phyloP scores from a whole-genome alignment of 2,888 invertebrate species.

The Prenolepis imparis region DNA sequence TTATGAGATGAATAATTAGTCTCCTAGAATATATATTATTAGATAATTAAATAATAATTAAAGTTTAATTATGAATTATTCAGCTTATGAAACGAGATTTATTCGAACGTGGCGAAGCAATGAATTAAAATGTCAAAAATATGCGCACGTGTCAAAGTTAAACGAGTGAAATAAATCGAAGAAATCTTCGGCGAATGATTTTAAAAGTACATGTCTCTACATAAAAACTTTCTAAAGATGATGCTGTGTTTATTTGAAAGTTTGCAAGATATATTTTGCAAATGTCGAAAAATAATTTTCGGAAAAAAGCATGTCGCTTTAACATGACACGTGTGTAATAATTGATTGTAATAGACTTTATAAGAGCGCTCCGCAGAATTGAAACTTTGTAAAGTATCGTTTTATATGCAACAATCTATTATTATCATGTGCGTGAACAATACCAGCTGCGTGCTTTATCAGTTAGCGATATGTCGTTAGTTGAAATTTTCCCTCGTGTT shows the following conservation, averaged over 20 bases:
- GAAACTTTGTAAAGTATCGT: background rate
- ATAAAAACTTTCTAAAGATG: background rate
- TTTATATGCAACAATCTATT: slow-evolving; percentile 7
- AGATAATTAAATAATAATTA: slow-evolving; percentile 38
- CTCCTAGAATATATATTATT: background rate
- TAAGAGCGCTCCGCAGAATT: background rate
- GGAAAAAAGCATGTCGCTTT: background rate
- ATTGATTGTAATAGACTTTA: background rate
- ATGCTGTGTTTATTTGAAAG: slow-evolving; percentile 1
- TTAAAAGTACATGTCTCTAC: background rate
- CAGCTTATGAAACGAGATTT: slow-evolving; percentile 6
- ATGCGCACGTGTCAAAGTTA: background rate
- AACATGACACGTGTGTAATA: background rate
- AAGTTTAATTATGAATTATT: slow-evolving; percentile 10
- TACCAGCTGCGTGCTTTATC: background rate
- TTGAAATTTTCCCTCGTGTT: slow-evolving; percentile 1
- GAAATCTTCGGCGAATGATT: background rate
- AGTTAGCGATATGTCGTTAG: slow-evolving; percentile 7
- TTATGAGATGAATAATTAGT: slow-evolving; percentile 23
- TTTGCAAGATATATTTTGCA: background rate
- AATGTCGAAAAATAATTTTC: background rate
- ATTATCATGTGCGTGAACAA: background rate
- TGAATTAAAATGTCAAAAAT: slow-evolving; percentile 22
- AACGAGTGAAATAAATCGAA: background rate
- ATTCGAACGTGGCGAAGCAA: background rate